Evolutionary conservation across 2,797 vertebrate genomes (phyloP).

Genomic region (Remorina albescens): DNA sequence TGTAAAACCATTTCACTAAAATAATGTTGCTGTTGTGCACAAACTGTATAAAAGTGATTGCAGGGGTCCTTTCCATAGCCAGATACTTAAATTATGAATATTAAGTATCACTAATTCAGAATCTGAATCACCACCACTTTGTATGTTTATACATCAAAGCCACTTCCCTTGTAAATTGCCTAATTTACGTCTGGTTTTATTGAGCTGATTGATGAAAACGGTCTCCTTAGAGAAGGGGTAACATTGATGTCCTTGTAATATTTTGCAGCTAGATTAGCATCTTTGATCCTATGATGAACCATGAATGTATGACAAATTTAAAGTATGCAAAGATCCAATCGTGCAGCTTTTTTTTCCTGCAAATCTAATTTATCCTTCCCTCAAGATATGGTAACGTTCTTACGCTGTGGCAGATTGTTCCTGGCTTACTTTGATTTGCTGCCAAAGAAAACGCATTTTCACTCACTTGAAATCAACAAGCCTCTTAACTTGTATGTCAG

Average conservation of each 20-base stretch:
- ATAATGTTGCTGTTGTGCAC: neutral
- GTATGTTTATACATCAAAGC: neutral
- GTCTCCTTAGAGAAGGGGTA: neutral
- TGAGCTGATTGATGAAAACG: neutral
- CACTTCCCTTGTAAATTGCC: neutral
- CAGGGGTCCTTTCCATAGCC: too few relatives aligned
- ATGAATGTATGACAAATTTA: neutral
- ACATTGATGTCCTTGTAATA: neutral
- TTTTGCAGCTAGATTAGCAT: neutral
- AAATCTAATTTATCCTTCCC: neutral
- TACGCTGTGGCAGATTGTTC: slow-evolving; percentile 4
- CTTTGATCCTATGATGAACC: neutral
- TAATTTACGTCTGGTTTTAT: neutral
- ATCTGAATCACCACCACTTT: neutral
- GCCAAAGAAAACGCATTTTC: slow-evolving; percentile 14
- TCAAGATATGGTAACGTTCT: neutral
- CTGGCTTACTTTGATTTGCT: slow-evolving; percentile 17
- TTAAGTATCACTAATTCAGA: neutral
- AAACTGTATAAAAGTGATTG: neutral
- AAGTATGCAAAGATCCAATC: too few relatives aligned
- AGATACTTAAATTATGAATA: too few relatives aligned
- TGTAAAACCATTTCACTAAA: neutral
- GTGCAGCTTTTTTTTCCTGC: neutral
- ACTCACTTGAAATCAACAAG: slow-evolving; percentile 36
- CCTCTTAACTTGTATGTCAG: slow-evolving; percentile 10